Percentiles rank a stretch among this genome's conserved stretches.
phyloP scores from a whole-genome alignment of 1,140 invertebrate species.

The Philaenus spumarius region DNA sequence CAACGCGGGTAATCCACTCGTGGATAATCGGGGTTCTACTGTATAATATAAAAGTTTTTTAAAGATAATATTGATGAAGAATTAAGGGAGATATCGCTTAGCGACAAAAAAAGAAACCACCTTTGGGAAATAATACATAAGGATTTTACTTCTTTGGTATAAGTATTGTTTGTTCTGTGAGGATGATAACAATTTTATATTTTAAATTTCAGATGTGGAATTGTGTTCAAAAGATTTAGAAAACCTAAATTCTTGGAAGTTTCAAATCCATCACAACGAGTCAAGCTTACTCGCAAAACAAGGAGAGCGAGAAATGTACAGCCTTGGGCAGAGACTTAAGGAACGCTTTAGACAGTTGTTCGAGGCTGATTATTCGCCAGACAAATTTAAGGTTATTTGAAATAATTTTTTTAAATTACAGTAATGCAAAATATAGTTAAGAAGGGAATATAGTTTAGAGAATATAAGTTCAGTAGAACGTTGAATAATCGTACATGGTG shows the following conservation, averaged over 20 bases:
- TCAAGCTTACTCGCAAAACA: background rate
- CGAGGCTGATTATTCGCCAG: background rate
- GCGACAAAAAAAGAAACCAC: too few species aligned
- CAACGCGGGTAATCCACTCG: too few species aligned
- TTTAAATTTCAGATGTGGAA: conserved; percentile 5
- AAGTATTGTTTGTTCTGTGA: too few species aligned
- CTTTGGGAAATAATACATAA: too few species aligned
- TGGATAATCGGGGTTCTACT: too few species aligned
- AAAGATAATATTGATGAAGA: too few species aligned
- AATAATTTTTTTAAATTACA: background rate
- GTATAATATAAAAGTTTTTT: too few species aligned
- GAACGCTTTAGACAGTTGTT: background rate
- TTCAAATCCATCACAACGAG: background rate
- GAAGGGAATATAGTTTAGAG: background rate
- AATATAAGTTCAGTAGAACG: background rate
- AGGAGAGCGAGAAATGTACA: conserved; percentile 1
- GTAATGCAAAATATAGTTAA: too few species aligned
- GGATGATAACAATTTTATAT: too few species aligned
- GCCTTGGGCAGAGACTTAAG: background rate
- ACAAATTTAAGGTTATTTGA: background rate
- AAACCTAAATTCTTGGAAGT: background rate
- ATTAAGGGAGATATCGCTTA: too few species aligned
- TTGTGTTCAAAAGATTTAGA: background rate
- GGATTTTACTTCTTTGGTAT: too few species aligned
- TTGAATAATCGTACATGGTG: background rate